Base-by-base conservation (phyloP, 2,797 vertebrate species). In the Acanthurus tractus region DNA sequence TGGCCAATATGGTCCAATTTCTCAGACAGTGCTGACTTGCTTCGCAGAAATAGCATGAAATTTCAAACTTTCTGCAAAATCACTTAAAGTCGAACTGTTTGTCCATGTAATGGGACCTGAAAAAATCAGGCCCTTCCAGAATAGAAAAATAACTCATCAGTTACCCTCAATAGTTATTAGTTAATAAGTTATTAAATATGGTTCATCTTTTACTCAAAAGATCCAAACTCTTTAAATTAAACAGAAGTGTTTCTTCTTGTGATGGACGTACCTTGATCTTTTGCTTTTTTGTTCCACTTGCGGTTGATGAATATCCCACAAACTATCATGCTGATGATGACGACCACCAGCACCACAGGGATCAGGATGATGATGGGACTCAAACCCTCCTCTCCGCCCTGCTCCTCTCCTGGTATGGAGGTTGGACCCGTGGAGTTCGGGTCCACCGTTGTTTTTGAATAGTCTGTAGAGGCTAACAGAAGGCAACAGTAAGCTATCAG, bases 261-360 rank as follows among this genome's bases (percentile, higher is more conserved):
- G 29, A 48, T 18, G 8, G 6, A 82, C 70, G 4, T 57, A 94
- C 93, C 90, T 57, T 79, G 63, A 67, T 54, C 44, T 44, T 22
- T 78, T 0, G 2, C 18, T 44, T 86, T 85, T 4, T 67, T 62
- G 12, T 78, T 91, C 63, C 80, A 75, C 56, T 6, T 80, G 59
- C 83, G 85, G 25, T 20, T 78, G 74, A 93, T 67, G 23, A 88
- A 73, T 57, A 93, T 74, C 3, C 82, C 65, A 3, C 80, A 72
- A 18, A 92, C 82, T 15, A 92, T 81, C 10, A 82, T 54, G 52
- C 34, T 23, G 15, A 93, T 84, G 61, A 93, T 82, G 0, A 91
- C 0, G 8, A 87, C 75, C 36, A 68, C 92, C 82, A 94, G 70
- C 14, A 65, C 89, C 63, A 86, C 91, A 0, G 91, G 85, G 56